phyloP scores from a whole-genome alignment of 2,888 invertebrate species.

The Eristalis intricaria region DNA sequence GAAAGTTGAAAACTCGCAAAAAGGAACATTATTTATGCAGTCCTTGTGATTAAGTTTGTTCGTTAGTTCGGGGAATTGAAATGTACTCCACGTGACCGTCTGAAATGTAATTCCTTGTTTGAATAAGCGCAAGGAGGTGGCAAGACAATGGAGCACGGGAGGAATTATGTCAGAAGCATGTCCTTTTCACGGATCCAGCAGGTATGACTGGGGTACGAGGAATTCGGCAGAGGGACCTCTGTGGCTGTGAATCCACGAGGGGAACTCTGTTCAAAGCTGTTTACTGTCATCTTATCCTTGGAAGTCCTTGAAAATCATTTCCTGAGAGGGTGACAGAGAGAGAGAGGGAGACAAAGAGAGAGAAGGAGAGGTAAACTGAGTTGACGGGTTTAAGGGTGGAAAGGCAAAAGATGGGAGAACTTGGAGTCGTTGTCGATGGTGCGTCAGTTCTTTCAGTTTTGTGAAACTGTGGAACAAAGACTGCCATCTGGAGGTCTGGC shows the following conservation, averaged over 20 bases:
- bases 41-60: constrained; percentile 23
- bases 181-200: not conserved
- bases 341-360: not conserved
- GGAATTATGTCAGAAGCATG: not conserved
- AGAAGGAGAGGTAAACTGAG: too few relatives aligned
- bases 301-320: not conserved
- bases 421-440: too few relatives aligned
- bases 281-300: not conserved
- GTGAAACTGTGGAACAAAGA: too few relatives aligned
- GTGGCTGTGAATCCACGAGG: not conserved
- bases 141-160: not conserved
- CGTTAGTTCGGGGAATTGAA: constrained; percentile 27
- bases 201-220: not conserved
- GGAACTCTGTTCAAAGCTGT: not conserved
- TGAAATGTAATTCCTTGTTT: not conserved
- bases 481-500: too few relatives aligned
- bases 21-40: constrained; percentile 26
- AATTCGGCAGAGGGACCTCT: not conserved
- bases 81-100: constrained; percentile 22
- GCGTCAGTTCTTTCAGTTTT: too few relatives aligned
- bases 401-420: too few relatives aligned
- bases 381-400: too few relatives aligned
- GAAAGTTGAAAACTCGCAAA: constrained; percentile 16
- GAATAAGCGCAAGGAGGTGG: not conserved
- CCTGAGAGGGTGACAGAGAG: not conserved